A percentile compares a stretch with the other conserved stretches of the same genome.
These are phyloP conservation scores for Luperina testacea DNA, from an alignment of 2,888 invertebrate genomes.

Conservation along the genomic window DNA sequence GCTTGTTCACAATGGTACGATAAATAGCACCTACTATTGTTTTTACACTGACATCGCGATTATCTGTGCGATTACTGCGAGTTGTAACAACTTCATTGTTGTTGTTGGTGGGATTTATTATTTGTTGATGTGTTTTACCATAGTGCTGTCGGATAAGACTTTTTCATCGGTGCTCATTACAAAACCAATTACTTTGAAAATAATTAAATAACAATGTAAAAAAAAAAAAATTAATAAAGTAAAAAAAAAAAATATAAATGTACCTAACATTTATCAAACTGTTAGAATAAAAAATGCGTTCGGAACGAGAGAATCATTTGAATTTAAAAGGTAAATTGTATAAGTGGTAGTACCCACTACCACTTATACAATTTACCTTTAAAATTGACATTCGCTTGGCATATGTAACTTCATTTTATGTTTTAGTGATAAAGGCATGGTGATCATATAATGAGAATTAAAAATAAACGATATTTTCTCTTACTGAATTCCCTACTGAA, in stretches of 20 bases:
- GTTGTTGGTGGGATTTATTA: background rate
- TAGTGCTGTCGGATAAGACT: background rate
- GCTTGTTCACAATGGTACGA: constrained; percentile 58
- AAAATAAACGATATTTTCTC: background rate
- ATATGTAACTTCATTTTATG: background rate
- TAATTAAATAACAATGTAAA: background rate
- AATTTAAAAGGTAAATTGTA: no score
- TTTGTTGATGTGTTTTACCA: background rate
- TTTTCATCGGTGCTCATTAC: background rate
- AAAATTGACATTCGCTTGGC: background rate
- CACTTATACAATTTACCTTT: background rate
- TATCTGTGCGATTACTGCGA: constrained; percentile 14
- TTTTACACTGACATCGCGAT: constrained; percentile 41
- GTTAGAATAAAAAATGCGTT: no score
- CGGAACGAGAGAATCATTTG: no score
- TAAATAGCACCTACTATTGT: constrained; percentile 50
- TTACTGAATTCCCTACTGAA: background rate
- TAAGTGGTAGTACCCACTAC: background rate
- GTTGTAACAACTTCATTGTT: constrained; percentile 24
- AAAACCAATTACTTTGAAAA: background rate
- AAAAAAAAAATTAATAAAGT: no score
- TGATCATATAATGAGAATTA: no score
- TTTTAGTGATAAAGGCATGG: background rate
- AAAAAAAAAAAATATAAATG: no score
- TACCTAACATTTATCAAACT: no score